Percentiles rank a stretch among this genome's conserved stretches.
Conservation (phyloP, 2,113 vertebrate genomes). For the Balaenoptera acutorostrata region DNA sequence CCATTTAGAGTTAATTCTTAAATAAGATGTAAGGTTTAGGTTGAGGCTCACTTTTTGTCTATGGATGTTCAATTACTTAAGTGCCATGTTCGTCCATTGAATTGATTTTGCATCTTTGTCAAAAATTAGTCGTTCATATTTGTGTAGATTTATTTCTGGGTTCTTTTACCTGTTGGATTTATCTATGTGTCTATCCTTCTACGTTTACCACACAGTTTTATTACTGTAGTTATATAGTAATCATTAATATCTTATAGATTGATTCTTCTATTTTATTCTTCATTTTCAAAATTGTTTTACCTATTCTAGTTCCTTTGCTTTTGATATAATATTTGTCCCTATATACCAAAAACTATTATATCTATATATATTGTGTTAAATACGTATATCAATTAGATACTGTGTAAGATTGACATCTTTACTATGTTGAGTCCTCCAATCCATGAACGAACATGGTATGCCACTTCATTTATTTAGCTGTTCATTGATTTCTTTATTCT, state of each 20-base stretch:
- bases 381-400: not conserved
- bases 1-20: not conserved
- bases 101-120: not conserved
- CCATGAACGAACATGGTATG: not conserved
- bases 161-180: not conserved
- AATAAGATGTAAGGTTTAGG: not conserved
- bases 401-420: not conserved
- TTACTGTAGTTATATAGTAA: no score
- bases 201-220: not conserved
- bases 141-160: not conserved
- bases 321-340: not conserved
- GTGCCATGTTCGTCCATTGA: not conserved
- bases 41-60: not conserved
- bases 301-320: not conserved
- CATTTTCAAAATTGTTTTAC: not conserved
- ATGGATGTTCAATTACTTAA: not conserved
- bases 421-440: not conserved
- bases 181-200: not conserved
- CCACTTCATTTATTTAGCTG: not conserved
- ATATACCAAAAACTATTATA: not conserved
- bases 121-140: not conserved
- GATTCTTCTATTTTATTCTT: not conserved
- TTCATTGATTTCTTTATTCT: not conserved
- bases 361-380: not conserved
- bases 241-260: not conserved